Evolutionary conservation across 2,888 invertebrate genomes (phyloP), one percentile per base, ranked within the genome.

Genomic region (Spisula solida): DNA sequence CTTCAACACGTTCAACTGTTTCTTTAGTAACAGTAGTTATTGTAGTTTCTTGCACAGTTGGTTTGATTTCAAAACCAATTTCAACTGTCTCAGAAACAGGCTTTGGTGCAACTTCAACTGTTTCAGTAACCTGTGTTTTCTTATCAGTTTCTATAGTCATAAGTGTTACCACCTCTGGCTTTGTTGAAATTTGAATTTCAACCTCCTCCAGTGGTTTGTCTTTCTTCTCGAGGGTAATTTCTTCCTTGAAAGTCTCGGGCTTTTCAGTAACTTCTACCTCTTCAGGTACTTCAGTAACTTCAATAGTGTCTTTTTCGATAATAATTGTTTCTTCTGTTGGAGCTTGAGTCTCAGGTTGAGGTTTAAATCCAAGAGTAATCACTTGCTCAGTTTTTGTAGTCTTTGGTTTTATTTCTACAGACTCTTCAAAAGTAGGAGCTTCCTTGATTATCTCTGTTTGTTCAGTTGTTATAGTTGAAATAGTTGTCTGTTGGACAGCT

Each of bases 311-410:
- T 87, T 89, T 94, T 80, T 93, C 87, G 60, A 88, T 85, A 20
- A 91, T 91, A 81, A 93, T 88, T 20, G 85, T 91, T n/a, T 92
- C 91, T 66, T 93, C 91, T 79, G 75, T 60, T 20, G 93, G 92
- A 29, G 92, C 93, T 34, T 88, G 78, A 20, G 88, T 70, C 89
- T 92, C 88, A 25, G 79, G 79, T 31, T 85, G 81, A 31, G 84
- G 66, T 47, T 82, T 87, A n/a, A 91, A 70, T 81, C 87, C 88
- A n/a, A 91, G 31, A 14, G 86, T 81, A 70, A 92, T 84, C 82
- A 90, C 88, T 56, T 87, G 82, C 14, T 78, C 14, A 25, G 60
- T 48, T 16, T 0, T n/a, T 75, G 81, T 34, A 34, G 85, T 47
- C 55, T 87, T 81, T 20, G 81, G 20, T 55, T 51, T 34, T 66